phyloP scores from a whole-genome alignment of 1,140 invertebrate genomes.

The Tetragnatha versicolor region DNA sequence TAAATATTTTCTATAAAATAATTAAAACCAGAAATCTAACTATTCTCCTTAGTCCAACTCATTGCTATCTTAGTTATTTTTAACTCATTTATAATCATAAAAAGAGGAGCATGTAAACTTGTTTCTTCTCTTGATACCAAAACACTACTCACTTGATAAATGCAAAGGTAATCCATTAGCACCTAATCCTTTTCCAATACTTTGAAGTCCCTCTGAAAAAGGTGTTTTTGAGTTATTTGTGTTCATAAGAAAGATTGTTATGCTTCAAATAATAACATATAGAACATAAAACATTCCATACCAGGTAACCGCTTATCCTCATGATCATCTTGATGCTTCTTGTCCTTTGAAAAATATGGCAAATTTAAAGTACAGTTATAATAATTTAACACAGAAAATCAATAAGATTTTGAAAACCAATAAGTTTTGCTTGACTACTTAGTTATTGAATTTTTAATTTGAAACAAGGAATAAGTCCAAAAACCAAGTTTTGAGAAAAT shows the following conservation, averaged over 20 bases:
- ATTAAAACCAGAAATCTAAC: too few relatives aligned
- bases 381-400: too few relatives aligned
- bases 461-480: too few relatives aligned
- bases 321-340: constrained; percentile 45
- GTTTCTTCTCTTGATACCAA: too few relatives aligned
- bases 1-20: too few relatives aligned
- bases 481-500: too few relatives aligned
- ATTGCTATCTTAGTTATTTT: too few relatives aligned
- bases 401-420: neutral
- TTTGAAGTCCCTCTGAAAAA: constrained; percentile 57
- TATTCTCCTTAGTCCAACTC: too few relatives aligned
- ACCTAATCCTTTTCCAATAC: constrained; percentile 60
- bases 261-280: neutral
- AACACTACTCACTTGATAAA: constrained; percentile 44
- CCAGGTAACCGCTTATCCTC: constrained; percentile 48
- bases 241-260: neutral
- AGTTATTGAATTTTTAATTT: too few relatives aligned
- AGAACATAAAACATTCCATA: neutral
- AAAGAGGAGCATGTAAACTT: neutral
- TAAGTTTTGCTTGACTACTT: neutral
- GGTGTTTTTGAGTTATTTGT: neutral
- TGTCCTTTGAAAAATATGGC: constrained; percentile 27
- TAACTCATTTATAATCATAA: neutral
- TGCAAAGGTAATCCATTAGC: constrained; percentile 59
- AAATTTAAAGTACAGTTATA: too few relatives aligned